These are phyloP conservation scores for Hydropotes inermis DNA, from an alignment of 2,113 vertebrate species.

Conservation along the genomic window DNA sequence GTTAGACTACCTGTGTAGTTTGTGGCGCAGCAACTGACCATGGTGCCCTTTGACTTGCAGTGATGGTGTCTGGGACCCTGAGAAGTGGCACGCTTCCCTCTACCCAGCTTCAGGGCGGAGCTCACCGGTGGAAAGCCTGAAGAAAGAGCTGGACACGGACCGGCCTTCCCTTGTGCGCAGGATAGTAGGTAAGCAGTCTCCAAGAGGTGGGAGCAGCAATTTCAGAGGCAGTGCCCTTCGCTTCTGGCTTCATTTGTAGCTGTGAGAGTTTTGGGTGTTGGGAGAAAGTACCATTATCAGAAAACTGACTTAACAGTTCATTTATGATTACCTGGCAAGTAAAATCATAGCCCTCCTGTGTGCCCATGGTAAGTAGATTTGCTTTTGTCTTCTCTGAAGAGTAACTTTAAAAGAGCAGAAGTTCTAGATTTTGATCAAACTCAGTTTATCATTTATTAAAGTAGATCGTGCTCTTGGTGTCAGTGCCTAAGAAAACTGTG, in stretches of 20 bases:
- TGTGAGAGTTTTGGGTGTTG: background rate
- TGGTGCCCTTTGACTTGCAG: conserved; percentile 76
- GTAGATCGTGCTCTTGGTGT: background rate
- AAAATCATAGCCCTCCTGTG: background rate
- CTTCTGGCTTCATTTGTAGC: background rate
- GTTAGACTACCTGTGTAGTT: background rate
- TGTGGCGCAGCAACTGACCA: background rate
- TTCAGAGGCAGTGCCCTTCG: background rate
- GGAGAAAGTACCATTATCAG: background rate
- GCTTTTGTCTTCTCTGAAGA: background rate
- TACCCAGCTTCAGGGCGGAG: conserved; percentile 92
- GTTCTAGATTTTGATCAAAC: background rate
- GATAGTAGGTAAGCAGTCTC: conserved; percentile 87
- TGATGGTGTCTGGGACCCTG: conserved; percentile 98
- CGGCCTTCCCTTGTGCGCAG: conserved; percentile 91
- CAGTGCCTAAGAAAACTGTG: background rate
- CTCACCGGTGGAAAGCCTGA: conserved; percentile 92
- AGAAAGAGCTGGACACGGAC: conserved; percentile 92
- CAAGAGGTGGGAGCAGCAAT: background rate
- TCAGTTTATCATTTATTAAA: background rate
- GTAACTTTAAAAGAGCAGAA: background rate
- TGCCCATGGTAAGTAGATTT: background rate
- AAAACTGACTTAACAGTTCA: background rate
- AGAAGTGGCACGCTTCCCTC: conserved; percentile 98
- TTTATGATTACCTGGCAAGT: background rate